Evolutionary conservation across 92 coral and sea anemone species (phyloP).

Genomic region (Plumapathes pennacea): DNA sequence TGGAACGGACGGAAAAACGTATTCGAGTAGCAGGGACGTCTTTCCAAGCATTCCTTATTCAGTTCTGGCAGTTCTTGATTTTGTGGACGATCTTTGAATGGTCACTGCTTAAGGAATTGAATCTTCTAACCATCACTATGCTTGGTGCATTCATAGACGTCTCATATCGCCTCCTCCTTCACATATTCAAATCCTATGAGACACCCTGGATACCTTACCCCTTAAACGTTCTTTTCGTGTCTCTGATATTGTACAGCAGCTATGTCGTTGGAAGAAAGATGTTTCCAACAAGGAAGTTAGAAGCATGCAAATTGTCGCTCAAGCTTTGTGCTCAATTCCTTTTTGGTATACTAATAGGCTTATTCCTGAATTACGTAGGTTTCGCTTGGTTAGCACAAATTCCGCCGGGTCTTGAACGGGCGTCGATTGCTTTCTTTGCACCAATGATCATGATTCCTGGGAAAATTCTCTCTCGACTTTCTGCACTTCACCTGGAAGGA

Average conservation of each 20-base stretch:
- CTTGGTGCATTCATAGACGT: conserved; percentile 34
- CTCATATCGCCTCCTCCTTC: conserved; percentile 30
- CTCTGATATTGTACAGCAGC: conserved; percentile 19
- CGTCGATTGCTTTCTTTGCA: conserved; percentile 27
- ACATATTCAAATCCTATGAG: conserved; percentile 32
- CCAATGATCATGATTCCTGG: conserved; percentile 44
- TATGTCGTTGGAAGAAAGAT: conserved; percentile 27
- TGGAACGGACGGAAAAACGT: conserved; percentile 22
- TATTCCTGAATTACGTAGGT: conserved; percentile 27
- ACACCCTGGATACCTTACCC: conserved; percentile 45
- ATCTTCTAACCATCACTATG: conserved; percentile 31
- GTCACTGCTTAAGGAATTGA: conserved; percentile 39
- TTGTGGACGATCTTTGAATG: conserved; percentile 41
- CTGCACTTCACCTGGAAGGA: conserved; percentile 27
- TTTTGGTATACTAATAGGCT: conserved; percentile 32
- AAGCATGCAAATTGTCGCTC: conserved; percentile 10
- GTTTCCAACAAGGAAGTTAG: neutral
- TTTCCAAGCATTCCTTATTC: conserved; percentile 43
- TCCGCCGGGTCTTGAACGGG: no score
- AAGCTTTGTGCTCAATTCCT: conserved; percentile 49
- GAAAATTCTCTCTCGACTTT: conserved; percentile 42
- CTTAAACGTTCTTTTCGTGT: conserved; percentile 11
- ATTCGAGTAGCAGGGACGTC: conserved; percentile 40
- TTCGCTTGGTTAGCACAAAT: no score
- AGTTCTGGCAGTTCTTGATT: conserved; percentile 52